Conservation (phyloP, 1,140 invertebrate genomes). For the Epicauta chinensis region DNA sequence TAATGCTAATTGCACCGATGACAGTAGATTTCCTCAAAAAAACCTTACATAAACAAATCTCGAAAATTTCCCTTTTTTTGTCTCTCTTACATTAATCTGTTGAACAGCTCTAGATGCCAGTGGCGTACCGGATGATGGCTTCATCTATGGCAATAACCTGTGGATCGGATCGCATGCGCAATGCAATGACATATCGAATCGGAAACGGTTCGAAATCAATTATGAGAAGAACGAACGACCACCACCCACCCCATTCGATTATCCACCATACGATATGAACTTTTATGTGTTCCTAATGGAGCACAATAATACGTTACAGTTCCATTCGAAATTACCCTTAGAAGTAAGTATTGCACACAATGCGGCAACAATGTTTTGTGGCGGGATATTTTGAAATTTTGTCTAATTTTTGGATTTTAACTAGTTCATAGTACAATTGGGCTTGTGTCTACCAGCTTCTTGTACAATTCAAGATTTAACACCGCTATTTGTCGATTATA, state of each 20-base stretch:
- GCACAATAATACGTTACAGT: conserved; percentile 45
- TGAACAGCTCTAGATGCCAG: conserved; percentile 46
- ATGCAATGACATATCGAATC: conserved; percentile 39
- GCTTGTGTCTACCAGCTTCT: conserved; percentile 31
- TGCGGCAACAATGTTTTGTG: no score
- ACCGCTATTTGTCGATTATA: conserved; percentile 21
- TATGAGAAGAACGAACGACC: conserved; percentile 17
- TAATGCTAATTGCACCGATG: no score
- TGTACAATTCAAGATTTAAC: conserved; percentile 26
- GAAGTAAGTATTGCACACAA: conserved; percentile 37
- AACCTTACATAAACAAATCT: no score
- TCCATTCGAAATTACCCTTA: conserved; percentile 36
- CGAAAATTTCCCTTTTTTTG: no score
- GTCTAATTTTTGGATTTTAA: conserved; percentile 10
- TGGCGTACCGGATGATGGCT: conserved; percentile 42
- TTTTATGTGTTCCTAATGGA: conserved; percentile 41
- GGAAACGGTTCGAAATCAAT: conserved; percentile 25
- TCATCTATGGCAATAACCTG: conserved; percentile 47
- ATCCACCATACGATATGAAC: conserved; percentile 41
- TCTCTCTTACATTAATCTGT: no score
- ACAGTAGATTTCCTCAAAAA: no score
- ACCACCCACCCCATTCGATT: conserved; percentile 41
- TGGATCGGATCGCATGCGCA: conserved; percentile 46
- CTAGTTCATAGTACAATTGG: conserved; percentile 28
- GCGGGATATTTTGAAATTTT: background rate